Percentiles rank a stretch among this genome's conserved stretches.
Conservation (phyloP, 2,888 invertebrate genomes). For the Steinernema hermaphroditum region DNA sequence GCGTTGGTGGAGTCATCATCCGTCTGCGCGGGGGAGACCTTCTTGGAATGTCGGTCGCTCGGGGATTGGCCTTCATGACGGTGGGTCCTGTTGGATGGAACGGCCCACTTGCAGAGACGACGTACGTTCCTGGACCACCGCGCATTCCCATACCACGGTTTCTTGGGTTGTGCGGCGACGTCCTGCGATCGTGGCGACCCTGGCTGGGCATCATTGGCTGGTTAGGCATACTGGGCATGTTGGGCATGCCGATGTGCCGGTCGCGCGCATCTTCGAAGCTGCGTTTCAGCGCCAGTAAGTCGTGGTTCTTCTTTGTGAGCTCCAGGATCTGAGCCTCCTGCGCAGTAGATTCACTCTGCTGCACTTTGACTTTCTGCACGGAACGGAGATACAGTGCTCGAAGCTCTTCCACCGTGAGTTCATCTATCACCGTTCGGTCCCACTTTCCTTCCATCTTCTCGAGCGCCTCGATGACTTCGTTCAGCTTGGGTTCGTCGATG, state of each 20-base stretch:
- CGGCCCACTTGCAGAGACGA: neutral
- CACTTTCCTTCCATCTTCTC: neutral
- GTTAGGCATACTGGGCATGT: neutral
- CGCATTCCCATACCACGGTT: neutral
- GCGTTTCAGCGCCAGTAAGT: constrained; percentile 45
- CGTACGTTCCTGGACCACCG: constrained; percentile 12
- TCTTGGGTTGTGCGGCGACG: constrained; percentile 33
- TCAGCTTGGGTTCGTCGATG: constrained; percentile 31
- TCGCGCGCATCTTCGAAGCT: constrained; percentile 46
- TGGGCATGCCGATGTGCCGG: constrained; percentile 21
- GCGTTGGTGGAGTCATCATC: constrained; percentile 26
- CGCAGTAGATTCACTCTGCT: constrained; percentile 40
- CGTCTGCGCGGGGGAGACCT: constrained; percentile 18
- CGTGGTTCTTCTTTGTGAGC: constrained; percentile 45
- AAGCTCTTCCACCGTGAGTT: constrained; percentile 53
- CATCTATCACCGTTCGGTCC: constrained; percentile 31
- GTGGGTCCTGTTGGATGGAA: constrained; percentile 1
- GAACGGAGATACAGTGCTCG: constrained; percentile 53
- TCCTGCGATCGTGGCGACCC: constrained; percentile 34
- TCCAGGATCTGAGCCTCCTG: constrained; percentile 48
- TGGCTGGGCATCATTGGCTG: constrained; percentile 22
- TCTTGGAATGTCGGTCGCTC: constrained; percentile 16
- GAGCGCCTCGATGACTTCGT: neutral
- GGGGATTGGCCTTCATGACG: constrained; percentile 18
- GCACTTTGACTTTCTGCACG: constrained; percentile 39